Percentiles rank a stretch among this genome's conserved stretches.
phyloP scores from a whole-genome alignment of 1,140 invertebrate species.

The Pseudobourletiella spinata region DNA sequence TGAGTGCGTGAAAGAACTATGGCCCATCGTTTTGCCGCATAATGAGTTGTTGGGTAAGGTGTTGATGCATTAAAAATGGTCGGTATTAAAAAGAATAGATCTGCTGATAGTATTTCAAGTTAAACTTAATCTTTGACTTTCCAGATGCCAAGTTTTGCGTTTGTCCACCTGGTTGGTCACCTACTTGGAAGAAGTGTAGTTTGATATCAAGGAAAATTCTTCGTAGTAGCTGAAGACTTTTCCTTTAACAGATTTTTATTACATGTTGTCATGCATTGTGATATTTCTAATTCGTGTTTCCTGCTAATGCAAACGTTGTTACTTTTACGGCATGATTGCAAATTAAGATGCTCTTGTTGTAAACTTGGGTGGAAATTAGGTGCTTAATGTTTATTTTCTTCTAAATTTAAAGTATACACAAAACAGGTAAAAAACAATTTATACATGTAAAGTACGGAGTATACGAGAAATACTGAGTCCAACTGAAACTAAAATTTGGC shows the following conservation, averaged over 20 bases:
- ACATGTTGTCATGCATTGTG: background rate
- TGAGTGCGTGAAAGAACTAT: slow-evolving; percentile 21
- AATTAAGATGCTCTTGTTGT: too few species aligned
- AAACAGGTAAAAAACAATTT: too few species aligned
- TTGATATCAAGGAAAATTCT: background rate
- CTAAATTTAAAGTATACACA: too few species aligned
- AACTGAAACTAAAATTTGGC: too few species aligned
- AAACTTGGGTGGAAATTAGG: too few species aligned
- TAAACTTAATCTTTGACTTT: too few species aligned
- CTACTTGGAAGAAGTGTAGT: background rate
- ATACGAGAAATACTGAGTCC: too few species aligned
- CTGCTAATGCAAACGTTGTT: too few species aligned
- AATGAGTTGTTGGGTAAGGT: slow-evolving; percentile 16
- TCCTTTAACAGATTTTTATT: background rate
- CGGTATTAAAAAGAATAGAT: background rate
- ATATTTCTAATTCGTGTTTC: background rate
- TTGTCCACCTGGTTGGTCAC: background rate
- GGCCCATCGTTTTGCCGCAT: slow-evolving; percentile 23
- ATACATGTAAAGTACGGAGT: too few species aligned
- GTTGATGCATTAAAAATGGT: background rate
- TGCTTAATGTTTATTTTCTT: too few species aligned
- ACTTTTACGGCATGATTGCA: too few species aligned
- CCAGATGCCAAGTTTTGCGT: background rate
- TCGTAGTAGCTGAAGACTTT: background rate
- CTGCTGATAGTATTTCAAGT: too few species aligned